Evolutionary conservation across 2,797 vertebrate genomes (phyloP).

Genomic region (Sebastes variabilis): DNA sequence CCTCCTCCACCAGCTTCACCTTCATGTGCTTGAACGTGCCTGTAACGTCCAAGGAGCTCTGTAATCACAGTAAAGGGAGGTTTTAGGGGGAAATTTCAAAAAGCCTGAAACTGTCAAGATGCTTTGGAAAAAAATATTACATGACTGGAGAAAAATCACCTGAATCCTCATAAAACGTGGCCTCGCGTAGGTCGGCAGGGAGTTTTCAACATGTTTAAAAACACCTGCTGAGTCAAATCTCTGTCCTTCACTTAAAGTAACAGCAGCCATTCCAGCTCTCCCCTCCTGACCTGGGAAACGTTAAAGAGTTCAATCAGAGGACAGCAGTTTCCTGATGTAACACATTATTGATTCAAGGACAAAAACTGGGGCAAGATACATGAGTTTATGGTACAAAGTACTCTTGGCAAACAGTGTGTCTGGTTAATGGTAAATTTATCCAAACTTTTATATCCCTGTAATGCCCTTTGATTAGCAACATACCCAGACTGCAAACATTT

Average conservation of each 20-base stretch:
- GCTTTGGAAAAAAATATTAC: not conserved
- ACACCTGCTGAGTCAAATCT: constrained; percentile 78
- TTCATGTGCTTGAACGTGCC: constrained; percentile 87
- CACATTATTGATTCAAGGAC: too few species aligned
- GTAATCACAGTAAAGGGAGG: not conserved
- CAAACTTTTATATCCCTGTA: not conserved
- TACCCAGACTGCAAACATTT: not conserved
- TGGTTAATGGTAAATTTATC: not conserved
- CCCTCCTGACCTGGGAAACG: constrained; percentile 84
- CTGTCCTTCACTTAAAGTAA: constrained; percentile 76
- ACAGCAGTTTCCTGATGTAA: not conserved
- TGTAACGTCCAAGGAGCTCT: constrained; percentile 82
- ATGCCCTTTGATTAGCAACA: not conserved
- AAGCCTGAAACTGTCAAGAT: not conserved
- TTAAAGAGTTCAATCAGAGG: too few species aligned
- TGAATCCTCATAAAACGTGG: constrained; percentile 87
- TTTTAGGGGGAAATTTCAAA: too few species aligned
- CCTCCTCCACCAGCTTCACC: constrained; percentile 80
- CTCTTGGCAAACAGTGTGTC: not conserved
- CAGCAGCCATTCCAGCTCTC: constrained; percentile 86
- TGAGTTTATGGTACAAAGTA: not conserved
- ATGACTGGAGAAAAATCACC: constrained; percentile 67
- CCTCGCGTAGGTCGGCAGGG: constrained; percentile 84
- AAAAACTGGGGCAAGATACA: not conserved
- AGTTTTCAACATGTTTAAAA: constrained; percentile 74